These are phyloP conservation scores for Thalassoma bifasciatum DNA, from an alignment of 2,113 vertebrate genomes.

Conservation along the genomic window DNA sequence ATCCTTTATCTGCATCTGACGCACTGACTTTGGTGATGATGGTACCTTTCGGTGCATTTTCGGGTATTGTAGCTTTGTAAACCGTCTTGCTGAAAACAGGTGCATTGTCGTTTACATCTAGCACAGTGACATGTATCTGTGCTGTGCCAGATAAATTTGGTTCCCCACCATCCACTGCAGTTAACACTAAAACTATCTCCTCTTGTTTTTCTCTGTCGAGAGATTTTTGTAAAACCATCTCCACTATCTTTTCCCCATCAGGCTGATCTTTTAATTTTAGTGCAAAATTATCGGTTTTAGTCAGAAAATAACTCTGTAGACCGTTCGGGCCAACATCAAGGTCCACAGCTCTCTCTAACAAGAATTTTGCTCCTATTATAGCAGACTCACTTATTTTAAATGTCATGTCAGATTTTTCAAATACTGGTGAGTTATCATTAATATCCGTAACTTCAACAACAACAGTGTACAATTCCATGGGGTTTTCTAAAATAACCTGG, in stretches of 20 bases:
- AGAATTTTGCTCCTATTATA: constrained; percentile 57
- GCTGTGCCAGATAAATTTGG: constrained; percentile 56
- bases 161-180: constrained; percentile 59
- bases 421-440: constrained; percentile 69
- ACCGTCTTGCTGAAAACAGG: constrained; percentile 70
- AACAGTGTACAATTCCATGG: constrained; percentile 77
- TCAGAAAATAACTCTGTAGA: constrained; percentile 80
- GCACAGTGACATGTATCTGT: constrained; percentile 54
- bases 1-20: constrained; percentile 76
- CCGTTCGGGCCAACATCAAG: constrained; percentile 80
- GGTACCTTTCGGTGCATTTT: constrained; percentile 68
- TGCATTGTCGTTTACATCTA: constrained; percentile 72
- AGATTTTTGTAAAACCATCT: constrained; percentile 65
- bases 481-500: constrained; percentile 80
- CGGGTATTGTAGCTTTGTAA: constrained; percentile 73
- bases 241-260: constrained; percentile 64
- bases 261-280: constrained; percentile 56
- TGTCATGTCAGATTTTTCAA: constrained; percentile 42
- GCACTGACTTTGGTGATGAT: constrained; percentile 66
- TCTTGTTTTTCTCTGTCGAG: constrained; percentile 66
- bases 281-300: constrained; percentile 68
- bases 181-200: constrained; percentile 54
- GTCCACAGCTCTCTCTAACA: constrained; percentile 82
- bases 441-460: constrained; percentile 77
- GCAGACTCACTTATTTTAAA: constrained; percentile 71